Evolutionary conservation across 2,888 invertebrate species (phyloP).

Genomic region (Orthosia cruda): DNA sequence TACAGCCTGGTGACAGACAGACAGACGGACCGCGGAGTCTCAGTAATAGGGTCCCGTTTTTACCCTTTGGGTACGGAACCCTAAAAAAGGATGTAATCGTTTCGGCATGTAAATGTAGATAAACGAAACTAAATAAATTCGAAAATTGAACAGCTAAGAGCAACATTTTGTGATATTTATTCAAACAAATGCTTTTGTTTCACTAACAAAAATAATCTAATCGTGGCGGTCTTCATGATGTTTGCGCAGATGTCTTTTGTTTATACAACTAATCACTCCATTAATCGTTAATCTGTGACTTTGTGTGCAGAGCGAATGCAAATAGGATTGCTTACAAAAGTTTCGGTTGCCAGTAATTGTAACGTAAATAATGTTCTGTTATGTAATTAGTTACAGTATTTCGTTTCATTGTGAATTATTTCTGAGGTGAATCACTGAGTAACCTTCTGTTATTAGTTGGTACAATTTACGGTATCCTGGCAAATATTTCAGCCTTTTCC

Average conservation of each 20-base stretch:
- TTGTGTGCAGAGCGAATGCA: conserved; percentile 37
- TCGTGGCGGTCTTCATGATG: not conserved
- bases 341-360: conserved; percentile 24
- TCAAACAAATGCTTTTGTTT: not conserved
- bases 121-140: no score
- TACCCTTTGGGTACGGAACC: no score
- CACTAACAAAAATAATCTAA: not conserved
- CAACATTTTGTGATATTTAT: no score
- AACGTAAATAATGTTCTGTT: conserved; percentile 50
- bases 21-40: no score
- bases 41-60: no score
- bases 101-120: no score
- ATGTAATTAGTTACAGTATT: conserved; percentile 29
- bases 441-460: not conserved
- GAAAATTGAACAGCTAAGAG: no score
- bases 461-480: not conserved
- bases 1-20: no score
- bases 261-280: conserved; percentile 30
- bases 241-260: conserved; percentile 3
- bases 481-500: not conserved
- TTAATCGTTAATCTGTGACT: conserved; percentile 27
- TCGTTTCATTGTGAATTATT: conserved; percentile 20
- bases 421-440: not conserved
- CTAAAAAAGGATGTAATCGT: no score
- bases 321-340: conserved; percentile 45